Base-by-base conservation (phyloP, 2,797 vertebrate genomes). In the Myotis vivesi region DNA sequence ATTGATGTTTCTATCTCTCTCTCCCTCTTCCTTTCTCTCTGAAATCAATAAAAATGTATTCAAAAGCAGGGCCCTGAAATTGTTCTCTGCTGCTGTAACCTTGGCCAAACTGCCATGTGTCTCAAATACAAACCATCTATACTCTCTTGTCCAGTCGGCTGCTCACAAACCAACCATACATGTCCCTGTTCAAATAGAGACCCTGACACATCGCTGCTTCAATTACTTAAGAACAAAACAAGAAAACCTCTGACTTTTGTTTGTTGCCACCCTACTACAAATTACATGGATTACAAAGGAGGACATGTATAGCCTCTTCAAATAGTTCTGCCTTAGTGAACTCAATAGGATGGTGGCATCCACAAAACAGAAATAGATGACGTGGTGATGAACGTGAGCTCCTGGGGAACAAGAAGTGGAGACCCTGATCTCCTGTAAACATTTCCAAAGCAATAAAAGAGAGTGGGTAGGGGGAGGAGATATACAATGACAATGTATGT, bases 351-450 rank as follows among this genome's bases (percentile, higher is more conserved):
- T 33, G 2, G 20, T 10, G 6, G 16, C 38, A 64, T 79, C 69
- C 64, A 46, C 1, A 3, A 87, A 91, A 55, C 19, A 15, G 41
- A 64, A 44, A 7, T 20, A 55, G 30, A 41, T 33, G 76, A 53
- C 0, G 8, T n/a, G 17, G 9, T 7, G 9, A 82, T 57, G 55
- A 76, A n/a, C 1, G 5, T 5, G 46, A 85, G n/a, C 19, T 85
- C 49, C 87, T 5, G 1, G 5, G 22, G 46, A 96, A 96, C 85
- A 86, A 92, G 94, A 96, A 97, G 92, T 87, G 82, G 72, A 97
- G 93, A 96, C 76, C 62, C 4, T 0, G 82, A 95, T 97, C 95
- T 95, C 97, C 95, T 85, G 86, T 94, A 97, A 97, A 97, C 97
- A 97, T 95, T 97, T 98, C 96, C 89, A 94, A 94, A 95, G 87